These are phyloP conservation scores for Drosophila prolongata DNA, from an alignment of 2,888 invertebrate species.

Conservation along the genomic window DNA sequence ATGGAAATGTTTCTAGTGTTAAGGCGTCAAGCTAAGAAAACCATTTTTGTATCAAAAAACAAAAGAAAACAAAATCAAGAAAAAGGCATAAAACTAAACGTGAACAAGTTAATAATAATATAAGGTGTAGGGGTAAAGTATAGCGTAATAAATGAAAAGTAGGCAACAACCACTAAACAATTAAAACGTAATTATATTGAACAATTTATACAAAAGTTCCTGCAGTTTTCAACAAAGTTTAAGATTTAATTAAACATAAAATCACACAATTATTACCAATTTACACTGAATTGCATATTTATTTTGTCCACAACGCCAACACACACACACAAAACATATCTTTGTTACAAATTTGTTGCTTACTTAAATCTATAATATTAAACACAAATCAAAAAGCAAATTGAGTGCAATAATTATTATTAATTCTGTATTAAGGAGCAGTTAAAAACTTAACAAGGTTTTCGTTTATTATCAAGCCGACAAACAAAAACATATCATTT, in stretches of 20 bases:
- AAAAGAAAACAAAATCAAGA: conserved; percentile 22
- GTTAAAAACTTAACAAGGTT: conserved; percentile 9
- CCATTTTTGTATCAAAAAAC: conserved; percentile 61
- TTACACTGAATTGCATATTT: conserved; percentile 22
- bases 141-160: conserved; percentile 28
- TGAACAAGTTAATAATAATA: conserved; percentile 26
- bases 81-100: conserved; percentile 18
- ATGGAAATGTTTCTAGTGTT: conserved; percentile 39
- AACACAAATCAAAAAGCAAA: conserved; percentile 53
- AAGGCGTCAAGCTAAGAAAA: conserved; percentile 42
- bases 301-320: conserved; percentile 39
- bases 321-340: conserved; percentile 54
- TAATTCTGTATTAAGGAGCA: conserved; percentile 44
- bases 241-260: conserved; percentile 44
- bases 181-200: conserved; percentile 40
- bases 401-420: conserved; percentile 74
- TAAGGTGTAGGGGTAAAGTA: conserved; percentile 37
- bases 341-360: conserved; percentile 58
- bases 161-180: conserved; percentile 43
- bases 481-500: conserved; percentile 57
- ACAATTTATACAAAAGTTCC: conserved; percentile 66
- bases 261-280: conserved; percentile 16
- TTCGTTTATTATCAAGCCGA: conserved; percentile 27
- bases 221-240: conserved; percentile 73
- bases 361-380: conserved; percentile 38